These are phyloP conservation scores for Baryphthengus martii DNA, from an alignment of 2,113 vertebrate species.

Conservation along the genomic window DNA sequence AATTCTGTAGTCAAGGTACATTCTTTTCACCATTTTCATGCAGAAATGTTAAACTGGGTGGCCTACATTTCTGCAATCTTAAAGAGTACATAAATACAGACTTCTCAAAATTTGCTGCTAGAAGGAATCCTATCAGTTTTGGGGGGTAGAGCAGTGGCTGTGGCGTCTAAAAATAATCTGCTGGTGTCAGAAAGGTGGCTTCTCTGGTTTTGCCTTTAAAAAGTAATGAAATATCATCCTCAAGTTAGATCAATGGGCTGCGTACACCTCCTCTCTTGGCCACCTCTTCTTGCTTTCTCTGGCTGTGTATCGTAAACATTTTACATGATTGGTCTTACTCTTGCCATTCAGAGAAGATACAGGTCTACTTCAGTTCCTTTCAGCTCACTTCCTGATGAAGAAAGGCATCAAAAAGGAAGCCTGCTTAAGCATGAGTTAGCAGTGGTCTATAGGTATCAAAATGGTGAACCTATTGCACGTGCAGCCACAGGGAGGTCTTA, in stretches of 20 bases:
- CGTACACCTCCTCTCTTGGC: background rate
- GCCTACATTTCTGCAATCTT: background rate
- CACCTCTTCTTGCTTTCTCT: background rate
- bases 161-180: background rate
- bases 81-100: background rate
- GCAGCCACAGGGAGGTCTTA: background rate
- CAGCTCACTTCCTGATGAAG: background rate
- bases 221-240: background rate
- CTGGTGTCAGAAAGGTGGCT: background rate
- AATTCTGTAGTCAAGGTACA: background rate
- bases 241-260: background rate
- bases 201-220: background rate
- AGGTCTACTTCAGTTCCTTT: background rate
- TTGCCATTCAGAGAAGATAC: background rate
- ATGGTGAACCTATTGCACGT: background rate
- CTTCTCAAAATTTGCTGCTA: background rate
- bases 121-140: background rate
- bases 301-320: background rate
- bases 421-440: background rate
- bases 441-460: background rate
- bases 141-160: background rate
- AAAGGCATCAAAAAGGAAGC: background rate
- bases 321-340: background rate
- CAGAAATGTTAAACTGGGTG: background rate
- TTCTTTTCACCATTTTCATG: background rate